A percentile compares a stretch with the other conserved stretches of the same genome.
Evolutionary conservation across 2,888 invertebrate species (phyloP).

Genomic region (Terebella lapidaria): DNA sequence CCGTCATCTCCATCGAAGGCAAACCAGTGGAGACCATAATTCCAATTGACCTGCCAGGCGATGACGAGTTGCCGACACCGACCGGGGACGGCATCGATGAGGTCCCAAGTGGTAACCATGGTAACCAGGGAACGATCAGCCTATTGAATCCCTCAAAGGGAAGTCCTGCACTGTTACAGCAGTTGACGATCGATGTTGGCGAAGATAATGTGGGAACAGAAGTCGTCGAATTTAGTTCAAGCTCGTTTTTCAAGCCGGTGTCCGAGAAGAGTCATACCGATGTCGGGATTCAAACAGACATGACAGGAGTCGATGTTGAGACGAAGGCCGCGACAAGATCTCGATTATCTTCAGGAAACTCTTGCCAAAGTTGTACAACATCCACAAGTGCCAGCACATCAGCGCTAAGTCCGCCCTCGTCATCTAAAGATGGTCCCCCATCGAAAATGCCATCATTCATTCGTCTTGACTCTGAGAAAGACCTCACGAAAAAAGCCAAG

Average conservation of each 20-base stretch:
- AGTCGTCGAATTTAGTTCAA: too few relatives aligned
- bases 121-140: too few relatives aligned
- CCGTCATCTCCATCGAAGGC: too few relatives aligned
- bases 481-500: not conserved
- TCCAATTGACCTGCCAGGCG: not conserved
- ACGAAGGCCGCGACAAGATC: not conserved
- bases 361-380: not conserved
- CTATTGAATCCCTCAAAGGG: too few relatives aligned
- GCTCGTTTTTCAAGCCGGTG: too few relatives aligned
- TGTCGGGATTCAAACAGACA: constrained; percentile 3
- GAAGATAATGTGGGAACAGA: too few relatives aligned
- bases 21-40: too few relatives aligned
- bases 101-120: too few relatives aligned
- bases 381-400: too few relatives aligned
- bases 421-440: not conserved
- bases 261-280: too few relatives aligned
- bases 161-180: too few relatives aligned
- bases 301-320: constrained; percentile 3
- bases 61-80: not conserved
- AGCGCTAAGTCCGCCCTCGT: not conserved
- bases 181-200: too few relatives aligned
- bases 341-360: not conserved
- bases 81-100: not conserved
- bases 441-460: not conserved
- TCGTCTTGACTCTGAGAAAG: not conserved